Base-by-base conservation (phyloP, 2,888 invertebrate species). In the Abscondita cerata region DNA sequence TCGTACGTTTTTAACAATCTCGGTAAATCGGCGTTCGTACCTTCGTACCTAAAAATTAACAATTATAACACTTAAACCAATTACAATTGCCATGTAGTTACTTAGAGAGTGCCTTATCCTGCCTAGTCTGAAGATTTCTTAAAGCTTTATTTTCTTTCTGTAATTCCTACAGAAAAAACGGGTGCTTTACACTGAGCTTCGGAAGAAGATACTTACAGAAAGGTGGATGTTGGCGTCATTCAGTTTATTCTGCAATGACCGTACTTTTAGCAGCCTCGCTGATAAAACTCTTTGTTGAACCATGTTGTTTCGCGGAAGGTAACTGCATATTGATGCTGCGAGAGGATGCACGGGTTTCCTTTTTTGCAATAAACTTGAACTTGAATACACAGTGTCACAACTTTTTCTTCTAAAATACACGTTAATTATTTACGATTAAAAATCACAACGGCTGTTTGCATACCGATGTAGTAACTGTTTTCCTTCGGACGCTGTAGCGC, bases 191-290 rank as follows among this genome's bases (percentile, higher is more conserved):
- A n/a, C n/a, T n/a, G n/a, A n/a, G n/a, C n/a, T 54, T 16, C 20
- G 4, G 41, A 13, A 20, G 9, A 44, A 19, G 20, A 15, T 54
- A 77, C 81, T 80, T 77, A 90, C 91, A 74, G 90, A 87, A 62
- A 93, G 83, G 75, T 91, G 91, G 70, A 87, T 90, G 75, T 92
- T 91, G 0, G 91, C 91, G 77, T 92, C 91, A 3, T 89, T 86
- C 56, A 93, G 75, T 76, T 93, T 91, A 78, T 91, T 93, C 80
- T 93, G 92, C 65, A 92, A 81, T 59, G 90, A 89, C 73, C 92
- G 90, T 20, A 91, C 83, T 19, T 90, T 84, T 62, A 92, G 83
- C 65, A 91, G 85, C 79, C 91, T 89, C 0, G 92, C 92, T 0
- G 92, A 92, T 67, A 90, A 81, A 41, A 93, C 89, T 11, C 92